Evolutionary conservation across 2,888 invertebrate species (phyloP).

Genomic region (Oxyteleia sp.): DNA sequence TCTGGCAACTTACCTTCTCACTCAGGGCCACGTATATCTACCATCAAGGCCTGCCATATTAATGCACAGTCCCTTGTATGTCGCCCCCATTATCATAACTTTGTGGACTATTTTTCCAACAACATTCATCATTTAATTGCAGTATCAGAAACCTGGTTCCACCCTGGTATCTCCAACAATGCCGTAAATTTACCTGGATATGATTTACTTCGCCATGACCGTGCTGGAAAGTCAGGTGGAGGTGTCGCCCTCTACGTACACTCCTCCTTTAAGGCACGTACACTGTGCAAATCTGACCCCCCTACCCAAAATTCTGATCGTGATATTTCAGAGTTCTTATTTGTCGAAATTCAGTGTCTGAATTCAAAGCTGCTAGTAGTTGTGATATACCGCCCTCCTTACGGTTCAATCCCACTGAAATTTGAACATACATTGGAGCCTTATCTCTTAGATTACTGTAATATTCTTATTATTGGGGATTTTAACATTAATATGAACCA

Average conservation of each 20-base stretch:
- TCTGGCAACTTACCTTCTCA: too few species aligned
- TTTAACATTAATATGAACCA: background rate
- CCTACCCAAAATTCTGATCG: background rate
- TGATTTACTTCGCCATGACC: conserved; percentile 3
- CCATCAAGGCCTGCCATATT: conserved; percentile 10
- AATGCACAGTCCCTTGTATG: conserved; percentile 18
- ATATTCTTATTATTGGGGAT: conserved; percentile 6
- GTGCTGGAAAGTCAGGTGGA: background rate
- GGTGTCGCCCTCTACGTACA: background rate
- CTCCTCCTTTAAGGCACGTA: background rate
- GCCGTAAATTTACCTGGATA: background rate
- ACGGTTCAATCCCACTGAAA: background rate
- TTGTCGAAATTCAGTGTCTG: background rate
- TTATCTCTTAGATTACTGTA: too few species aligned
- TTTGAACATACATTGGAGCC: background rate
- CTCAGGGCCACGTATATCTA: too few species aligned
- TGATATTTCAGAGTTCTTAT: background rate
- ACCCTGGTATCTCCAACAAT: background rate
- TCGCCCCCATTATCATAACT: background rate
- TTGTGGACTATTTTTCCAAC: background rate
- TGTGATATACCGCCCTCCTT: background rate
- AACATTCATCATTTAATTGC: conserved; percentile 8
- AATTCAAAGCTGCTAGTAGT: background rate
- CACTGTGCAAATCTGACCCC: background rate
- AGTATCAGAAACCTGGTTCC: too few species aligned